Percentiles rank a stretch among this genome's conserved stretches.
Evolutionary conservation across 2,888 invertebrate genomes (phyloP).

Genomic region (Xylophagus ater): DNA sequence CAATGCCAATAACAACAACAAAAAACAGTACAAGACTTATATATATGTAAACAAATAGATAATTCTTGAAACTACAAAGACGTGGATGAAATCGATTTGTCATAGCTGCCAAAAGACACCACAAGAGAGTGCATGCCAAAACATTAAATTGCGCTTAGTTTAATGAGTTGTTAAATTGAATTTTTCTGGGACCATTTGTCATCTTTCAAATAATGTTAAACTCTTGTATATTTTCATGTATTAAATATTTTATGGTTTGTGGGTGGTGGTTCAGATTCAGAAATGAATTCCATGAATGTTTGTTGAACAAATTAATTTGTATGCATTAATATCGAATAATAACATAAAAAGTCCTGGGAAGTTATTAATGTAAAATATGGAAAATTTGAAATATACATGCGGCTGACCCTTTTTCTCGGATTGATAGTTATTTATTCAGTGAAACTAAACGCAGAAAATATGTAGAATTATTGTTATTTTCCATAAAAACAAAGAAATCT

Average conservation of each 20-base stretch:
- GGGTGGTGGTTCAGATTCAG: conserved; percentile 5
- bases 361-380: no score
- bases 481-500: no score
- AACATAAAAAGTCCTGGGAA: no score
- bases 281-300: no score
- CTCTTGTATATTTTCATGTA: conserved; percentile 1
- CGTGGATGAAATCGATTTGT: conserved; percentile 11
- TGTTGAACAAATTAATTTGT: no score
- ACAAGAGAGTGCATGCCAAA: conserved; percentile 1
- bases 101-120: background rate
- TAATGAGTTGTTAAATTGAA: conserved; percentile 16
- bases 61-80: background rate
- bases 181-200: conserved; percentile 13
- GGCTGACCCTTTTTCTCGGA: no score
- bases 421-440: no score
- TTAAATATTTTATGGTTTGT: background rate
- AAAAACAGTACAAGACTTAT: background rate
- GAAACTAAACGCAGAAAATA: no score
- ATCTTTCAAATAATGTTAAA: conserved; percentile 12
- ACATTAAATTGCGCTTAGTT: conserved; percentile 10
- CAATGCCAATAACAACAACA: background rate
- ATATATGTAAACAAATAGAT: background rate
- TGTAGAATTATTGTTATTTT: no score
- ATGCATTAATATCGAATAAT: no score
- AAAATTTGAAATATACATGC: no score